These are phyloP conservation scores for Lacanobia oleracea DNA, from an alignment of 2,888 invertebrate species.

Conservation along the genomic window DNA sequence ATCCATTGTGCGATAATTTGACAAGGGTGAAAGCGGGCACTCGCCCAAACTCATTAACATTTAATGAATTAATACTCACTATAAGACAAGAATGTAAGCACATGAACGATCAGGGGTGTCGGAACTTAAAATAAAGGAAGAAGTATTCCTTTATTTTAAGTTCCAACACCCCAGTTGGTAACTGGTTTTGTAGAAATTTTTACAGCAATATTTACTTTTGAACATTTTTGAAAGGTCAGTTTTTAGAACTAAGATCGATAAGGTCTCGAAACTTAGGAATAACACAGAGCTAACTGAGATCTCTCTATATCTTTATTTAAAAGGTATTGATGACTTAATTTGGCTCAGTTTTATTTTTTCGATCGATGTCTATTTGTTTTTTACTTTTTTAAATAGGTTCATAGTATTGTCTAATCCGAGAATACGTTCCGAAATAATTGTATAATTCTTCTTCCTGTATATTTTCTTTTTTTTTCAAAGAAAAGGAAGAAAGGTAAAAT, in stretches of 20 bases:
- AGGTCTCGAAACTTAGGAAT: not conserved
- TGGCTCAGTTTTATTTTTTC: no score
- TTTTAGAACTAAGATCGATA: not conserved
- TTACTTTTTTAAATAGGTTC: no score
- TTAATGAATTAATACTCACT: constrained; percentile 80
- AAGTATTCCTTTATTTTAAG: no score
- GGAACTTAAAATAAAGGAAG: not conserved
- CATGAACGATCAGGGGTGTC: constrained; percentile 49
- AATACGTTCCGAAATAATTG: no score
- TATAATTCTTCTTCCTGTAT: no score
- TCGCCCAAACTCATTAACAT: constrained; percentile 76
- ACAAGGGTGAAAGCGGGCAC: constrained; percentile 76
- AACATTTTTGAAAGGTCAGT: not conserved
- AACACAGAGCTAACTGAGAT: no score
- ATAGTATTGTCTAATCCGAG: no score
- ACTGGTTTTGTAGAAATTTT: not conserved
- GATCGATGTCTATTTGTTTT: no score
- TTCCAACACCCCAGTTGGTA: no score
- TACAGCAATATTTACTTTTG: not conserved
- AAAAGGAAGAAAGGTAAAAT: not conserved
- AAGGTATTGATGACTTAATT: no score
- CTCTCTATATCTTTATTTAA: no score
- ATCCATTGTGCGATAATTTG: constrained; percentile 77
- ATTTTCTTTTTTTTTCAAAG: not conserved
- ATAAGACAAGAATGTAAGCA: constrained; percentile 70